Percentiles rank a stretch among this genome's conserved stretches.
phyloP scores from a whole-genome alignment of 2,113 vertebrate genomes.

The Cranoglanis bouderius region DNA sequence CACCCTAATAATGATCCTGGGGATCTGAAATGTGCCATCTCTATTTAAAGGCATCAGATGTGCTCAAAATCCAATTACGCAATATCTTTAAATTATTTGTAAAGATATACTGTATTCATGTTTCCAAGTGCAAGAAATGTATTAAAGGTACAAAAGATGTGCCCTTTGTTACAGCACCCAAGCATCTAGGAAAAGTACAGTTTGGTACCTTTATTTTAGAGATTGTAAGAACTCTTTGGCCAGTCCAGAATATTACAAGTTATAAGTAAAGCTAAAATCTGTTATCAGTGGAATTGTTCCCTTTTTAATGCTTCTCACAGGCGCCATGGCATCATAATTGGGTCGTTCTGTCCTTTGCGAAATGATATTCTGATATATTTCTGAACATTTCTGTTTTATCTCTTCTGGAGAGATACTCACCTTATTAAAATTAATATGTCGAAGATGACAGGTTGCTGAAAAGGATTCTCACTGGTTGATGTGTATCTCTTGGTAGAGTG shows the following conservation, averaged over 20 bases:
- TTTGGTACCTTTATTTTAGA: background rate
- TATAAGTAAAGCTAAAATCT: background rate
- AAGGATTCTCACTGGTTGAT: background rate
- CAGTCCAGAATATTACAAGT: background rate
- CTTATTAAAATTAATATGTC: background rate
- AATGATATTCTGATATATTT: background rate
- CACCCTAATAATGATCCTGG: background rate
- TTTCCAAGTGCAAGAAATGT: background rate
- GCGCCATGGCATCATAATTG: background rate
- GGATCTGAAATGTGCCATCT: background rate
- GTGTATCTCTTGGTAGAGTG: background rate
- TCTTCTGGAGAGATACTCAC: background rate
- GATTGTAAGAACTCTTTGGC: background rate
- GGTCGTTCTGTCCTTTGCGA: background rate
- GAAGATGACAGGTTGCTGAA: background rate
- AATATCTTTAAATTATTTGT: background rate
- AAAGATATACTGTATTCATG: background rate
- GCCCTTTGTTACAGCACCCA: background rate
- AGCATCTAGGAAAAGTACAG: background rate
- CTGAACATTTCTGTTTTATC: background rate
- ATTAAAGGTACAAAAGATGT: background rate
- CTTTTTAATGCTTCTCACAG: background rate
- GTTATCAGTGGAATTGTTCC: background rate
- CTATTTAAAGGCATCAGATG: background rate
- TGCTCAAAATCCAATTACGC: background rate